Evolutionary conservation across 2,113 vertebrate genomes (phyloP).

Genomic region (Otus sunia): DNA sequence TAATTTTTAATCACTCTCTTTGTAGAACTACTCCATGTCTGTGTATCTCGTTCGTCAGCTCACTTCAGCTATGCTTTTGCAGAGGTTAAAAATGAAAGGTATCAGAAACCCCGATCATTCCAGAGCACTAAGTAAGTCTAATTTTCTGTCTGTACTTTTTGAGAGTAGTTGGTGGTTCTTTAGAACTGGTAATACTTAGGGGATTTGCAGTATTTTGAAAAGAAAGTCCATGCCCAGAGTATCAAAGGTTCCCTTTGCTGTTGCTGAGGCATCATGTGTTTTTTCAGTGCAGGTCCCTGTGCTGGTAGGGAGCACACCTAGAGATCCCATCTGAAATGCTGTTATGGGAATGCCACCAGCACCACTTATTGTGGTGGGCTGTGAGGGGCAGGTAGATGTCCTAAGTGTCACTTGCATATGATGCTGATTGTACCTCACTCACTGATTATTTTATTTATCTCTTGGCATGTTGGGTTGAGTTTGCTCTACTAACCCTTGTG

Average conservation of each 20-base stretch:
- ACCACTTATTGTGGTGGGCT: background rate
- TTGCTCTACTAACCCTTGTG: background rate
- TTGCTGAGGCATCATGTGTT: rapidly evolving
- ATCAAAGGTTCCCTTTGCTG: background rate
- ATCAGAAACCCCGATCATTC: slow-evolving; percentile 98
- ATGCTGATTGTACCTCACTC: background rate
- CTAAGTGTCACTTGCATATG: background rate
- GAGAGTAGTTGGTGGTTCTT: background rate
- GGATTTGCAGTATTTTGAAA: background rate
- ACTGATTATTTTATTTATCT: background rate
- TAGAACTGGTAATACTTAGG: background rate
- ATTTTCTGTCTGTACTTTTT: background rate
- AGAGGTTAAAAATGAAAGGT: slow-evolving; percentile 96
- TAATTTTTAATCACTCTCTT: slow-evolving; percentile 34
- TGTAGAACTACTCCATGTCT: slow-evolving; percentile 95
- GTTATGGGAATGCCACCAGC: background rate
- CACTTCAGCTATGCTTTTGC: slow-evolving; percentile 91
- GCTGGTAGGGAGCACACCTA: background rate
- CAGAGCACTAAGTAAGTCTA: slow-evolving; percentile 91
- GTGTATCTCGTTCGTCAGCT: slow-evolving; percentile 96
- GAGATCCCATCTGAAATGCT: background rate
- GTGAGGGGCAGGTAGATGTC: background rate
- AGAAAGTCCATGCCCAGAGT: background rate
- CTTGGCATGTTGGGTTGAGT: background rate
- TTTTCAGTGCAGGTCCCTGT: background rate